Conservation (phyloP, 2,797 vertebrate genomes). For the Lepus oiostolus region DNA sequence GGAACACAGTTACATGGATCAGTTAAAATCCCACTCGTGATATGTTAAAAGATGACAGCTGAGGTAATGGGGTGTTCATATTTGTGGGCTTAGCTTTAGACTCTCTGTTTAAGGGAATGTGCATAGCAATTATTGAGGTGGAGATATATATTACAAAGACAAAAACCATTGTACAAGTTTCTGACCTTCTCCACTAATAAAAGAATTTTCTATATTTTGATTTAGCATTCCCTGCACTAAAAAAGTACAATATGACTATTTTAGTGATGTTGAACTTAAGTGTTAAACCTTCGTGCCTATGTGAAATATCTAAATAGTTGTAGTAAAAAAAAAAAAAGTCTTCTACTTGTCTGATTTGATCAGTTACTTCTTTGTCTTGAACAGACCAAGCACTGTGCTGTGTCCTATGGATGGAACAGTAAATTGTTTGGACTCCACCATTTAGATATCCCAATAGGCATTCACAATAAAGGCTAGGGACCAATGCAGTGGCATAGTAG, state of each 20-base stretch:
- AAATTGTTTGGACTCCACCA: not conserved
- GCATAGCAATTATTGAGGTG: not conserved
- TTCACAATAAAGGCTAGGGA: not conserved
- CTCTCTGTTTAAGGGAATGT: constrained; percentile 19
- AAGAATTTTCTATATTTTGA: not conserved
- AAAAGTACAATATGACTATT: not conserved
- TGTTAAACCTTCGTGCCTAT: not conserved
- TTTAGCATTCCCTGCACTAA: not conserved
- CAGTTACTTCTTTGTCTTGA: not conserved
- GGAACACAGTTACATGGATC: not conserved
- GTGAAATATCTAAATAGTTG: not conserved
- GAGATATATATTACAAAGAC: not conserved
- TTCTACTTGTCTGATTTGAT: not conserved
- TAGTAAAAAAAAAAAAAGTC: not conserved
- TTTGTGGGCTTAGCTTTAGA: not conserved
- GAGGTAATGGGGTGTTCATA: not conserved
- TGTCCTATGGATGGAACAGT: not conserved
- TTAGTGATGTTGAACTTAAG: not conserved
- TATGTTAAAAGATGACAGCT: not conserved
- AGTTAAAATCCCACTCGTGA: constrained; percentile 30
- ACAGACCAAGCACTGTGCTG: not conserved
- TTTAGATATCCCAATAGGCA: not conserved
- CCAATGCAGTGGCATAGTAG: too few species aligned
- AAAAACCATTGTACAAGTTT: not conserved
- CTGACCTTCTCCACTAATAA: not conserved